Percentiles rank a stretch among this genome's conserved stretches.
Conservation (phyloP, 2,888 invertebrate species). For the Aphidoletes aphidimyza region DNA sequence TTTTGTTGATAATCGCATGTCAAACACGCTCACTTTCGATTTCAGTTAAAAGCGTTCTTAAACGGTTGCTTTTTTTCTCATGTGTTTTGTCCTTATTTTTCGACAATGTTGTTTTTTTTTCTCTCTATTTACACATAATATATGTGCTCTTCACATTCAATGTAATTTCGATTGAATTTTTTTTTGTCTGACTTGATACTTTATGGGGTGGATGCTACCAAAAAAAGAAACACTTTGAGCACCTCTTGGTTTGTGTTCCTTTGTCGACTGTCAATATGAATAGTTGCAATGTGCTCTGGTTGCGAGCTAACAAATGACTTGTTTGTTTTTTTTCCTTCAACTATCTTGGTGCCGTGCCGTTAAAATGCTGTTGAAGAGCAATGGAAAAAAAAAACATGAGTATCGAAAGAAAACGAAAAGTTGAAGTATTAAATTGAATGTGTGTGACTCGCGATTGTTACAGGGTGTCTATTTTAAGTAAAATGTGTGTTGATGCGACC, state of each 20-base stretch:
- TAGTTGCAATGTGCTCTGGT: background rate
- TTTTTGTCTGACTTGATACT: slow-evolving; percentile 1
- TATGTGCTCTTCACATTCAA: background rate
- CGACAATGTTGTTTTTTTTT: no score
- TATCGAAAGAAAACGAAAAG: slow-evolving; percentile 36
- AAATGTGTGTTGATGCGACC: no score
- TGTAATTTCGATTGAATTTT: background rate
- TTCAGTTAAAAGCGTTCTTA: background rate
- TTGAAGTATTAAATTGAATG: slow-evolving; percentile 38
- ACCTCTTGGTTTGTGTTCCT: slow-evolving; percentile 33
- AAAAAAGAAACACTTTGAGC: background rate
- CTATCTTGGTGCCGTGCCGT: background rate
- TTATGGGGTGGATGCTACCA: background rate
- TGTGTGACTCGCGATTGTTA: background rate
- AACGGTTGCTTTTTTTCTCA: background rate
- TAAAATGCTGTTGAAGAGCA: background rate
- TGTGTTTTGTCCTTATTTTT: background rate
- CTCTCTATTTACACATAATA: background rate
- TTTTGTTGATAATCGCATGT: background rate
- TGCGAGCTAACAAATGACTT: slow-evolving; percentile 44
- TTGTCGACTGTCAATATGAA: slow-evolving; percentile 16
- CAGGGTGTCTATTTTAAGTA: background rate
- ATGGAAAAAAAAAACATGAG: background rate
- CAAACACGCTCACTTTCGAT: slow-evolving; percentile 36
- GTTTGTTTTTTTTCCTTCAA: slow-evolving; percentile 3